Base-by-base conservation (phyloP, 1,140 invertebrate species). In the Galendromus occidentalis region DNA sequence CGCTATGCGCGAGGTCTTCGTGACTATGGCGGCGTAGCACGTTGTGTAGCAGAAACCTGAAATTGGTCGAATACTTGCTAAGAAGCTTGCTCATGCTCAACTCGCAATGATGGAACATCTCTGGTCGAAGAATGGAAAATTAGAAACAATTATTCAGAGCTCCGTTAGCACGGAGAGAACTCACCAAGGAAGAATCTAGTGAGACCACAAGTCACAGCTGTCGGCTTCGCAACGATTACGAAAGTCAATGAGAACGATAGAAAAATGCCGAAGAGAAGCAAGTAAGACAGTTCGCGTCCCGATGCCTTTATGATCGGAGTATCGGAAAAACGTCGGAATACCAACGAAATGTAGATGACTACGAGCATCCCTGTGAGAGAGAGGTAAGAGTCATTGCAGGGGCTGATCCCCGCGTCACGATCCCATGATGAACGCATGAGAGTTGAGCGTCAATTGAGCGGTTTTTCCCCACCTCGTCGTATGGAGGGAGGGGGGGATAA, bases 331-430 rank as follows among this genome's bases (percentile, higher is more conserved):
- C 77, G 78, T 70, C 85, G 82, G 71, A 86, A 86, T 1, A 86
- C 81, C 6, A 80, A 77, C 7, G 79, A 78, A 1, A 86, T 82
- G 72, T 83, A 84, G 68, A 83, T 74, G 0, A 85, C 88, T 66
- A 88, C 79, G 63, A 88, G 73, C 66, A 90, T 86, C 28, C 89
- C 89, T 7, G 82, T 79, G 33, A 39, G 9, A 39, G 9, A n/a
- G n/a, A n/a, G n/a, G n/a, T n/a, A n/a, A n/a, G n/a, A n/a, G n/a
- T n/a, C n/a, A n/a, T n/a, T n/a, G n/a, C n/a, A n/a, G n/a, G n/a
- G n/a, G n/a, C n/a, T n/a, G 33, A 6, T 39, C 33, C 33, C 4
- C 33, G 33, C 33, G 9, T 39, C 9, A 39, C 9, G 4, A 4
- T 39, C 33, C 33, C 33, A 39, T 39, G 9, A 39, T 39, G 33